A percentile compares a stretch with the other conserved stretches of the same genome.
Evolutionary conservation across 2,888 invertebrate genomes (phyloP).

Genomic region (Diarsia dahlii): DNA sequence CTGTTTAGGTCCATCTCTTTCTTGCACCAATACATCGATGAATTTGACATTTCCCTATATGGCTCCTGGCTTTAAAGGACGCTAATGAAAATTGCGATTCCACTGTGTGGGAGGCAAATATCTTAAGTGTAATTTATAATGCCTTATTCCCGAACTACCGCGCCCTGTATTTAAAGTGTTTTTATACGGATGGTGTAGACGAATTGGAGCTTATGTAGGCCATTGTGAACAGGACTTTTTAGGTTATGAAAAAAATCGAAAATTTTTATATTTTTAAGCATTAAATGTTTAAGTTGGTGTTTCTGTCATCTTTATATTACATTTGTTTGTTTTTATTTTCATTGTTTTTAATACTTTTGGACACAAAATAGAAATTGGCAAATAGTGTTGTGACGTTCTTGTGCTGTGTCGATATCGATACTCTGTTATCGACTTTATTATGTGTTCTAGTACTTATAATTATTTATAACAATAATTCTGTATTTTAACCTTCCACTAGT

Average conservation of each 20-base stretch:
- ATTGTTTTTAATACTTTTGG: conserved; percentile 46
- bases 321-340: conserved; percentile 53
- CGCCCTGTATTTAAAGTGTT: conserved; percentile 12
- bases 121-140: not conserved
- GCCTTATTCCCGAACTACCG: not conserved
- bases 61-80: not conserved
- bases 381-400: conserved; percentile 53
- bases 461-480: conserved; percentile 32
- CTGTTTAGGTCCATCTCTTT: not conserved
- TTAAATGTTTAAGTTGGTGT: conserved; percentile 52
- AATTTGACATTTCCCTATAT: not conserved
- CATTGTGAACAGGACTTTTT: conserved; percentile 40
- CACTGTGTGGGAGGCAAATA: conserved; percentile 14
- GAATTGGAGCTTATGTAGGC: conserved; percentile 4
- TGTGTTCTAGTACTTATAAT: conserved; percentile 49
- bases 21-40: not conserved
- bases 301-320: conserved; percentile 41
- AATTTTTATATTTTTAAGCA: conserved; percentile 61
- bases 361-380: conserved; percentile 57
- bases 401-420: conserved; percentile 47
- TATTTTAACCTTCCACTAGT: conserved; percentile 28
- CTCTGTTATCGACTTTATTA: conserved; percentile 31
- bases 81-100: not conserved
- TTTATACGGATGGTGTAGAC: conserved; percentile 25
- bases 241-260: conserved; percentile 40